phyloP scores from a whole-genome alignment of 2,797 vertebrate species.

The Uromys caudimaculatus region DNA sequence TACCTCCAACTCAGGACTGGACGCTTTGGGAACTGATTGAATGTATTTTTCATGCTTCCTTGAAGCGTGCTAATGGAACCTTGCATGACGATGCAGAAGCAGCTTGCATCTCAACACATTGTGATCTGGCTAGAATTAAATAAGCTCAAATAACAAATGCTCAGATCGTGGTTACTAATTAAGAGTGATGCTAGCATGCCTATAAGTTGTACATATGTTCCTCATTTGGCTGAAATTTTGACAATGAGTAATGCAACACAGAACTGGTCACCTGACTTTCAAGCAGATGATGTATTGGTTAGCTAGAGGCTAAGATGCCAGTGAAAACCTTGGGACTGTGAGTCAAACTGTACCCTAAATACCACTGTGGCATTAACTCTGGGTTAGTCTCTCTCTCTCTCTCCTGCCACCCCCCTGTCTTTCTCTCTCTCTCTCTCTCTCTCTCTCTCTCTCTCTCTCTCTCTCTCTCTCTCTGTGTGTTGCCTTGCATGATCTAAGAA shows the following conservation, averaged over 20 bases:
- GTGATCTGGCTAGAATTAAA: slow-evolving; percentile 85
- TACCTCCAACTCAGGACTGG: slow-evolving; percentile 9
- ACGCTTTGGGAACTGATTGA: slow-evolving; percentile 67
- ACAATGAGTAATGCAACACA: slow-evolving; percentile 83
- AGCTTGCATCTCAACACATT: slow-evolving; percentile 81
- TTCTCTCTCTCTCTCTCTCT: too few species aligned
- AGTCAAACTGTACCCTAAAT: slow-evolving; percentile 15
- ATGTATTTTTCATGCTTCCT: slow-evolving; percentile 82
- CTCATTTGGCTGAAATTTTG: slow-evolving; percentile 85
- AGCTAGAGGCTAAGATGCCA: slow-evolving; percentile 44
- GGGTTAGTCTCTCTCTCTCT: background rate
- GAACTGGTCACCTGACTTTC: slow-evolving; percentile 83
- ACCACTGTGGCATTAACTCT: background rate
- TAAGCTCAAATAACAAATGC: slow-evolving; percentile 87
- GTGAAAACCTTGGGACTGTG: background rate
- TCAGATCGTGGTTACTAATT: slow-evolving; percentile 87
- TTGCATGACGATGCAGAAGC: slow-evolving; percentile 77
- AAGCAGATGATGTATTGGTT: slow-evolving; percentile 53
- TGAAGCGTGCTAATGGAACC: slow-evolving; percentile 74
- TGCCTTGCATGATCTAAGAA: slow-evolving; percentile 5
- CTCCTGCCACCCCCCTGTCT: too few species aligned
- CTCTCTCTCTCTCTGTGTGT: background rate
- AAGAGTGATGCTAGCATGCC: slow-evolving; percentile 79
- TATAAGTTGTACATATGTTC: slow-evolving; percentile 84
- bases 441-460: background rate